These are phyloP conservation scores for Misgurnus anguillicaudatus DNA, from an alignment of 2,113 vertebrate genomes.

Conservation along the genomic window DNA sequence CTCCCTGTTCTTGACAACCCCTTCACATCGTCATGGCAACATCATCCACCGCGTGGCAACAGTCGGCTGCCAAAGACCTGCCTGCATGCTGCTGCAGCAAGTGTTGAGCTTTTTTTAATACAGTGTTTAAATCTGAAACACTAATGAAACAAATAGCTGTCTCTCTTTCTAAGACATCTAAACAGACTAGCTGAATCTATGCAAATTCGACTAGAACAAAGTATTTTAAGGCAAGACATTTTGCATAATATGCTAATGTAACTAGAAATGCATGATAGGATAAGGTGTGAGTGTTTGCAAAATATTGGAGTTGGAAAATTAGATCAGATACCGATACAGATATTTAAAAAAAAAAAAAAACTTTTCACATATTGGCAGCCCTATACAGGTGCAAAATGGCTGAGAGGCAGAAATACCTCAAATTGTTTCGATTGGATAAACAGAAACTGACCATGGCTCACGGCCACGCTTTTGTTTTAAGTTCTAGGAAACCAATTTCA, in stretches of 20 bases:
- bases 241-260: background rate
- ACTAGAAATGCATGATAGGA: too few relatives aligned
- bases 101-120: background rate
- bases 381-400: too few relatives aligned
- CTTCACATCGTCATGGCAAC: constrained; percentile 60
- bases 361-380: too few relatives aligned
- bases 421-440: too few relatives aligned
- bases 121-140: background rate
- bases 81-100: constrained; percentile 19
- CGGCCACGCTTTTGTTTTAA: too few relatives aligned
- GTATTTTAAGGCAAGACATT: background rate
- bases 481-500: too few relatives aligned
- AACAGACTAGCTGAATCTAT: too few relatives aligned
- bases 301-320: background rate
- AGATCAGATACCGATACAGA: background rate
- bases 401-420: too few relatives aligned
- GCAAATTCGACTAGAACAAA: background rate
- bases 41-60: constrained; percentile 40
- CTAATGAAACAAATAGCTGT: background rate
- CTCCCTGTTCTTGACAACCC: constrained; percentile 45
- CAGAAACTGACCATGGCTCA: too few relatives aligned
- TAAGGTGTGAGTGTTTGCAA: too few relatives aligned
- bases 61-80: constrained; percentile 45
- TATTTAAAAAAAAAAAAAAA: background rate
- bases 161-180: background rate